A percentile compares a stretch with the other conserved stretches of the same genome.
These are phyloP conservation scores for Dichetophora obliterata DNA, from an alignment of 2,888 invertebrate genomes.

Conservation along the genomic window DNA sequence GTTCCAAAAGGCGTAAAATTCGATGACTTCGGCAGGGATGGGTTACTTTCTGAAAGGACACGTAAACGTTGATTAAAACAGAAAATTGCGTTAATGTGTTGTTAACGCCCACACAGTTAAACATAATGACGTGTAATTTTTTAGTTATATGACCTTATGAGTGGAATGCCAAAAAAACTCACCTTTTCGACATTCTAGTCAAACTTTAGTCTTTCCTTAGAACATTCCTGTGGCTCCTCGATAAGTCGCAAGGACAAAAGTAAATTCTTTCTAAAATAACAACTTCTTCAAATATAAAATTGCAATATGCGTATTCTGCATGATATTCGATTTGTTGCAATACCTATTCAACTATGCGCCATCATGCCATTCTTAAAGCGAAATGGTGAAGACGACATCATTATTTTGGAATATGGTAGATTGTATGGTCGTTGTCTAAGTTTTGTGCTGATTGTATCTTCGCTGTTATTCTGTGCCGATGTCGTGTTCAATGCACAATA, in stretches of 20 bases:
- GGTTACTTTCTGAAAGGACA: background rate
- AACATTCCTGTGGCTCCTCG: no score
- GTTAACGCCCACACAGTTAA: background rate
- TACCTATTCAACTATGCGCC: slow-evolving; percentile 49
- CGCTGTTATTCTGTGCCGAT: slow-evolving; percentile 47
- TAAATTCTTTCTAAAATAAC: background rate
- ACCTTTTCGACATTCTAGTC: no score
- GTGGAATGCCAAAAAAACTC: background rate
- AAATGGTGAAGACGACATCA: slow-evolving; percentile 43
- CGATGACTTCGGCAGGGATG: background rate
- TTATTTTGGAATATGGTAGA: slow-evolving; percentile 45
- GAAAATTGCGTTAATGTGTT: background rate
- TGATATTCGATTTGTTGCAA: slow-evolving; percentile 51
- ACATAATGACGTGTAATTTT: background rate
- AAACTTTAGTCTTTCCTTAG: no score
- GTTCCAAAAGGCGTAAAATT: no score
- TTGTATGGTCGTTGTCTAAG: slow-evolving; percentile 51
- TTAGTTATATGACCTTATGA: background rate
- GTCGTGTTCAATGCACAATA: slow-evolving; percentile 52
- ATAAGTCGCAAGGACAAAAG: background rate
- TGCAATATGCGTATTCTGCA: slow-evolving; percentile 56
- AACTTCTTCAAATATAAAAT: no score
- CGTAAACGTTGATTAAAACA: background rate
- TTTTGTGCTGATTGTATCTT: slow-evolving; percentile 42
- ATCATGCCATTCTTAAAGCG: slow-evolving; percentile 54